Evolutionary conservation across 1,140 invertebrate genomes (phyloP).

Genomic region (Temnothorax nylanderi): DNA sequence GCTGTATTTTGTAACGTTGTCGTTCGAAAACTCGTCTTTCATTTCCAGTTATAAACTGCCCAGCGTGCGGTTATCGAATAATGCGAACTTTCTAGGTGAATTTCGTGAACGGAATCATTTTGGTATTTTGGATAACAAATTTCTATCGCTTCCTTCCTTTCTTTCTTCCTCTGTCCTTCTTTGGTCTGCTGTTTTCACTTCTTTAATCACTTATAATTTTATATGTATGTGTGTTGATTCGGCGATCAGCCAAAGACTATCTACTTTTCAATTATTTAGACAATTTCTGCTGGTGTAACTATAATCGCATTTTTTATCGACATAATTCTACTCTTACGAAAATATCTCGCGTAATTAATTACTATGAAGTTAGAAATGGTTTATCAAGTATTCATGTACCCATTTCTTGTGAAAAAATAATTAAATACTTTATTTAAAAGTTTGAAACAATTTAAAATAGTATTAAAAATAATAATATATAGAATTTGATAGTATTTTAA

Average conservation of each 20-base stretch:
- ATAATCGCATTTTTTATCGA: background rate
- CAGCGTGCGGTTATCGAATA: constrained; percentile 57
- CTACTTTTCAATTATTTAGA: constrained; percentile 30
- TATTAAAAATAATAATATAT: too few relatives aligned
- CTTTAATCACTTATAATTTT: constrained; percentile 52
- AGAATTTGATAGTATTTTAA: too few relatives aligned
- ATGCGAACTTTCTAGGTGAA: constrained; percentile 55
- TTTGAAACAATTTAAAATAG: background rate
- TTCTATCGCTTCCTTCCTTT: constrained; percentile 45
- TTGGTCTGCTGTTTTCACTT: constrained; percentile 25
- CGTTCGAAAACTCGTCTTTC: constrained; percentile 20
- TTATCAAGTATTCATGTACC: background rate
- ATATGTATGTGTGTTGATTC: background rate
- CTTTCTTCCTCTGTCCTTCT: background rate
- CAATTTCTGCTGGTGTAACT: background rate
- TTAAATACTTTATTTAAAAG: background rate
- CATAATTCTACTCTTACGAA: background rate
- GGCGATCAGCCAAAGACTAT: too few relatives aligned
- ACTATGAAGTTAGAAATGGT: background rate
- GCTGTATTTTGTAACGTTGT: constrained; percentile 38
- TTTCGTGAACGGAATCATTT: constrained; percentile 60
- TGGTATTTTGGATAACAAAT: constrained; percentile 65
- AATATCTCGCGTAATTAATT: background rate
- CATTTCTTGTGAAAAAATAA: background rate
- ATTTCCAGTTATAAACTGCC: background rate